Evolutionary conservation across 2,797 vertebrate genomes (phyloP).

Genomic region (Peromyscus melanophrys): DNA sequence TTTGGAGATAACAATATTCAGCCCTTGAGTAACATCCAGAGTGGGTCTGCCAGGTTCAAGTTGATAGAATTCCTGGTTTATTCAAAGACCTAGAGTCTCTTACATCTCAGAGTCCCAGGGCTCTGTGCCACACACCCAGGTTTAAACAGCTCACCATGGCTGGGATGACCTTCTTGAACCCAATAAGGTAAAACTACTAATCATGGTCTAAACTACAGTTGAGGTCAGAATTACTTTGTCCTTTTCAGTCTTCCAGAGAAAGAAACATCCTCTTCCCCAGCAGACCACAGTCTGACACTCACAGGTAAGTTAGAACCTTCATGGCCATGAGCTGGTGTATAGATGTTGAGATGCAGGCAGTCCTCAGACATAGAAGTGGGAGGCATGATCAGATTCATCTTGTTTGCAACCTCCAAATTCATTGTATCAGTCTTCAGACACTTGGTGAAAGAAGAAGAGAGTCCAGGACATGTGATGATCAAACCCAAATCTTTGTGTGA

Average conservation of each 20-base stretch:
- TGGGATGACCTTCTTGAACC: not conserved
- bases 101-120: not conserved
- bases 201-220: not conserved
- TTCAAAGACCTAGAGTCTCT: not conserved
- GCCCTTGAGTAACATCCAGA: not conserved
- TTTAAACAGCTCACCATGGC: not conserved
- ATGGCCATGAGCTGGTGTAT: conserved; percentile 87
- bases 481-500: not conserved
- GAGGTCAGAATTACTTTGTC: not conserved
- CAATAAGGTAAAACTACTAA: not conserved
- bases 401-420: not conserved
- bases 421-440: conserved; percentile 87
- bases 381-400: conserved; percentile 66
- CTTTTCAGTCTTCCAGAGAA: not conserved
- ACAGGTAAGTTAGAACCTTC: conserved; percentile 89
- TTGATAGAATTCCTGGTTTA: not conserved
- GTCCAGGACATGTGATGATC: rapidly evolving
- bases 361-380: conserved; percentile 90
- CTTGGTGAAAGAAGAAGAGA: conserved; percentile 76
- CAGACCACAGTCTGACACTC: conserved; percentile 63
- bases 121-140: not conserved
- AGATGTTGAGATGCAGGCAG: conserved; percentile 93
- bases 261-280: not conserved
- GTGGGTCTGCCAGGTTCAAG: not conserved
- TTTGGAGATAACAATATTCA: not conserved